Percentiles rank a stretch among this genome's conserved stretches.
Conservation (phyloP, 1,140 invertebrate genomes). For the Glomeris maerens region DNA sequence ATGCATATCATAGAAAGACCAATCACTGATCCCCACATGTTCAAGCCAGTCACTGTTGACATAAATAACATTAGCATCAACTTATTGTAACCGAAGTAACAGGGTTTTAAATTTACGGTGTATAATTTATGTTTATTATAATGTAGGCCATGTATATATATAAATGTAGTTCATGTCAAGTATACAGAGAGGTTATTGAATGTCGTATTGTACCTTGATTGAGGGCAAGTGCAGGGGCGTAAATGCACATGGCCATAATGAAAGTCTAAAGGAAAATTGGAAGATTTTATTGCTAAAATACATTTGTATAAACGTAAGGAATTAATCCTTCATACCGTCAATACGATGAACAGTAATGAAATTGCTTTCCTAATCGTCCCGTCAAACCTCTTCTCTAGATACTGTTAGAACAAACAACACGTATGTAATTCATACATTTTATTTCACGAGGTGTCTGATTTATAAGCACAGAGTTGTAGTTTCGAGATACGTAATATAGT, state of each 20-base stretch:
- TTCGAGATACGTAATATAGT: not conserved
- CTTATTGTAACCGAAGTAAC: no score
- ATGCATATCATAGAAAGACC: not conserved
- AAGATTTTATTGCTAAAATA: slow-evolving; percentile 1
- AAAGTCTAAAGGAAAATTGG: no score
- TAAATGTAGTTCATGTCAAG: not conserved
- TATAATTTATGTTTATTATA: not conserved
- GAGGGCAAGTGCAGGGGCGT: slow-evolving; percentile 5
- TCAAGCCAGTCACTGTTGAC: not conserved
- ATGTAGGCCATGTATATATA: not conserved
- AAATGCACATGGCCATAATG: not conserved
- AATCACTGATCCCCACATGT: not conserved
- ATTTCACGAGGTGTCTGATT: not conserved
- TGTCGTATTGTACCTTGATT: slow-evolving; percentile 6
- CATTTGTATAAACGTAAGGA: no score
- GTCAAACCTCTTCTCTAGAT: slow-evolving; percentile 1
- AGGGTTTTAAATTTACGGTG: no score
- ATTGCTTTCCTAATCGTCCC: not conserved
- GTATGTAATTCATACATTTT: not conserved
- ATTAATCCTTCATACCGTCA: not conserved
- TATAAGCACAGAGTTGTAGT: not conserved
- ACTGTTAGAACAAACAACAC: not conserved
- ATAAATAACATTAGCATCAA: no score
- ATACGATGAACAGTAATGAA: not conserved
- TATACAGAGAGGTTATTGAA: no score